A percentile compares a stretch with the other conserved stretches of the same genome.
phyloP scores from a whole-genome alignment of 2,113 vertebrate genomes.

The Cettia cetti region DNA sequence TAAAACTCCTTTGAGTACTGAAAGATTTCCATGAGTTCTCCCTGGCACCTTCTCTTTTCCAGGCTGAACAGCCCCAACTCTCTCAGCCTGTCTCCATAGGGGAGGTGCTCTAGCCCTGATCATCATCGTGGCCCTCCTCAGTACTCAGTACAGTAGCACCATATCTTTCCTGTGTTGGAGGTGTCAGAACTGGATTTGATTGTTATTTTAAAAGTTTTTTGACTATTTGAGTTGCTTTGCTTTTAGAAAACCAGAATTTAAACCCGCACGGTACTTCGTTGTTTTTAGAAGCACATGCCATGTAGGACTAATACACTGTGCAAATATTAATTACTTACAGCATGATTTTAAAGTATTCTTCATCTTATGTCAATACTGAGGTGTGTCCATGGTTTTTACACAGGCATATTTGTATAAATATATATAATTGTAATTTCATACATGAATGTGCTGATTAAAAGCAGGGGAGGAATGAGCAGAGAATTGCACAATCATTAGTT shows the following conservation, averaged over 20 bases:
- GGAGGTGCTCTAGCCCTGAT: neutral
- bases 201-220: neutral
- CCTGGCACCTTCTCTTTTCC: neutral
- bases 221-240: neutral
- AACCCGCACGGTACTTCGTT: neutral
- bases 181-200: neutral
- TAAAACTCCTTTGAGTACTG: neutral
- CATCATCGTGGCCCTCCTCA: accelerated
- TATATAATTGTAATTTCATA: neutral
- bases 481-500: neutral
- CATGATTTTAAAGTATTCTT: neutral
- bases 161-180: neutral
- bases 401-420: neutral
- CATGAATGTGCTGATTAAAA: neutral
- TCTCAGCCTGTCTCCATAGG: neutral
- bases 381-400: neutral
- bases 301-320: neutral
- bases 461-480: neutral
- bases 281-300: neutral
- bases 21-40: neutral
- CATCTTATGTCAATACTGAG: neutral
- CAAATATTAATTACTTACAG: neutral
- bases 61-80: neutral
- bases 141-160: neutral
- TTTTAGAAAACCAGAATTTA: neutral